Percentiles rank a stretch among this genome's conserved stretches.
These are phyloP conservation scores for Cuculus canorus DNA, from an alignment of 2,797 vertebrate species.

Conservation along the genomic window DNA sequence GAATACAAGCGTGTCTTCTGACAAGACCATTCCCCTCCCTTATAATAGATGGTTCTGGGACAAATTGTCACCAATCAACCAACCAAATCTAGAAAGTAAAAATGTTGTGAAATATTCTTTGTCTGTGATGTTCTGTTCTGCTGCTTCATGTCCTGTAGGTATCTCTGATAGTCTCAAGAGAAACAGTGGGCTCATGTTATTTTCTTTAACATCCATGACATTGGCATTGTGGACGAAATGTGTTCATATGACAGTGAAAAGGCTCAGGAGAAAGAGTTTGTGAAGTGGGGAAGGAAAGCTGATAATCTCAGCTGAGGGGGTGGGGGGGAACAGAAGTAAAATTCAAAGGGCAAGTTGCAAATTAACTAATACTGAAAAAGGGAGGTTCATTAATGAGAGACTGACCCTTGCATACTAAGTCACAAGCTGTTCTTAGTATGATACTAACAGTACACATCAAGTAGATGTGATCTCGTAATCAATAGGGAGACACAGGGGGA, in stretches of 20 bases:
- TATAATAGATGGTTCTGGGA: accelerated
- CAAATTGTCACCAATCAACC: background rate
- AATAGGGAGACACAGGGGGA: background rate
- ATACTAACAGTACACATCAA: background rate
- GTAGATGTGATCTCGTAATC: background rate
- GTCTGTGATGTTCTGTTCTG: background rate
- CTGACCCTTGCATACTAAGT: background rate
- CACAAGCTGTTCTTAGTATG: background rate
- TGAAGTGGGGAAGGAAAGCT: background rate
- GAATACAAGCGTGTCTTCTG: background rate
- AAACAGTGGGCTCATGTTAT: background rate
- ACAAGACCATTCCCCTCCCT: background rate
- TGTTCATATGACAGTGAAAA: background rate
- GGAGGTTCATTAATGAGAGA: background rate
- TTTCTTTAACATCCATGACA: background rate
- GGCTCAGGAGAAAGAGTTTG: background rate
- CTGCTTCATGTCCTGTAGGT: background rate
- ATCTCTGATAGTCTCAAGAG: background rate
- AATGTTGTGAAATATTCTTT: background rate
- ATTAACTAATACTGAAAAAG: background rate
- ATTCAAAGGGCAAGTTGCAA: background rate
- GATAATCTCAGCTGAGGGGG: background rate
- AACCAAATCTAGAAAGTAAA: background rate
- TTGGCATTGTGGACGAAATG: background rate
- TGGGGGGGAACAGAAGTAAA: background rate